Percentiles rank a stretch among this genome's conserved stretches.
phyloP scores from a whole-genome alignment of 1,140 invertebrate genomes.

The Papilio xuthus region DNA sequence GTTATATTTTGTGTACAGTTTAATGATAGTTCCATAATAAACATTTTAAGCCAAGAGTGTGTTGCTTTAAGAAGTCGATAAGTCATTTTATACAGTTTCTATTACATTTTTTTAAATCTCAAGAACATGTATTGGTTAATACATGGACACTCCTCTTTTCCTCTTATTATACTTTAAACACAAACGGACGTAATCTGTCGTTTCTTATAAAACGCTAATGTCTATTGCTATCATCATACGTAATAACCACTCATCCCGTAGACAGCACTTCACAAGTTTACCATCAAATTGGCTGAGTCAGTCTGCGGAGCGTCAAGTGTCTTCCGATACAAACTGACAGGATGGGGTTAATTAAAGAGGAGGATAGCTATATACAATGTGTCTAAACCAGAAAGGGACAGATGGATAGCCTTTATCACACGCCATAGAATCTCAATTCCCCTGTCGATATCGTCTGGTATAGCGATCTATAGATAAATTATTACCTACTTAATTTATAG shows the following conservation, averaged over 20 bases:
- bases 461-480: slow-evolving; percentile 33
- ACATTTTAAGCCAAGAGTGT: no score
- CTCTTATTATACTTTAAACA: background rate
- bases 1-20: no score
- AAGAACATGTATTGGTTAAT: no score
- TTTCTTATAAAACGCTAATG: background rate
- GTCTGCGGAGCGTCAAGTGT: slow-evolving; percentile 60
- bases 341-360: slow-evolving; percentile 67
- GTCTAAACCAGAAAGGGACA: slow-evolving; percentile 37
- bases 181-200: background rate
- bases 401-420: slow-evolving; percentile 9
- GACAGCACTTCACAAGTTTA: slow-evolving; percentile 51
- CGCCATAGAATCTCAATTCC: slow-evolving; percentile 47
- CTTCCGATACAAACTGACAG: slow-evolving; percentile 66
- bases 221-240: slow-evolving; percentile 33
- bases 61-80: no score
- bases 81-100: no score
- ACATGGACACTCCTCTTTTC: background rate
- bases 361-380: slow-evolving; percentile 44
- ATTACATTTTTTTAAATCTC: no score
- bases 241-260: slow-evolving; percentile 33
- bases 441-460: slow-evolving; percentile 40
- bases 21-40: no score
- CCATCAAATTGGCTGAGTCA: slow-evolving; percentile 69
- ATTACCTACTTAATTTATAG: slow-evolving; percentile 34